Percentiles rank a stretch among this genome's conserved stretches.
Evolutionary conservation across 2,888 invertebrate species (phyloP).

Genomic region (Epinotia ramella): DNA sequence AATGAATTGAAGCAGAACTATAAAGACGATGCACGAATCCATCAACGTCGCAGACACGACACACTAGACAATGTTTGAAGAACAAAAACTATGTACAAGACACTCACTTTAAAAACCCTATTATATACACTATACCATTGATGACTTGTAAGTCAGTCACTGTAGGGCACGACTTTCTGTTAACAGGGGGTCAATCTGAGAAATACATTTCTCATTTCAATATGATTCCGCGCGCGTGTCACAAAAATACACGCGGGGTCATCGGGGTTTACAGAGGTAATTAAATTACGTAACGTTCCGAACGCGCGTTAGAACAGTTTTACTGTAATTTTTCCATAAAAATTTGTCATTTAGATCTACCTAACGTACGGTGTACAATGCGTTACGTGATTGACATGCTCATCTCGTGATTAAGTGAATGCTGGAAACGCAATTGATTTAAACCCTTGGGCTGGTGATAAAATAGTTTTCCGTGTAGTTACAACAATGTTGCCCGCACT

Average conservation of each 20-base stretch:
- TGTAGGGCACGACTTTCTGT: too few relatives aligned
- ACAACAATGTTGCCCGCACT: conserved; percentile 7
- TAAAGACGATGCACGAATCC: conserved; percentile 37
- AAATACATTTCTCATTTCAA: neutral
- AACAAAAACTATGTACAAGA: conserved; percentile 22
- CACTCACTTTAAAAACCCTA: neutral
- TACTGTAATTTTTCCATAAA: too few relatives aligned
- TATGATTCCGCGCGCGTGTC: neutral
- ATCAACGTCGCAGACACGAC: conserved; percentile 46
- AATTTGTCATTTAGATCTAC: too few relatives aligned
- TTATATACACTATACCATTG: too few relatives aligned
- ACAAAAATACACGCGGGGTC: neutral
- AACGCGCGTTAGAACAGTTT: too few relatives aligned
- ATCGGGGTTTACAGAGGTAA: too few relatives aligned
- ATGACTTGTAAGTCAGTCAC: too few relatives aligned
- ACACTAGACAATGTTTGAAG: conserved; percentile 19
- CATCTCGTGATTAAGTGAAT: neutral
- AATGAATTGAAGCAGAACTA: conserved; percentile 43
- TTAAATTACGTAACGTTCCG: too few relatives aligned
- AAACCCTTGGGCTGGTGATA: neutral
- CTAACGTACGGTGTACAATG: too few relatives aligned
- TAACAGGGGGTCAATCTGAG: neutral
- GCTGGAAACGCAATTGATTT: neutral
- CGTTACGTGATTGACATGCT: neutral
- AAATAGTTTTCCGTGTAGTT: neutral